A percentile compares a stretch with the other conserved stretches of the same genome.
Conservation (phyloP, 2,888 invertebrate species). For the Podabrus alpinus region DNA sequence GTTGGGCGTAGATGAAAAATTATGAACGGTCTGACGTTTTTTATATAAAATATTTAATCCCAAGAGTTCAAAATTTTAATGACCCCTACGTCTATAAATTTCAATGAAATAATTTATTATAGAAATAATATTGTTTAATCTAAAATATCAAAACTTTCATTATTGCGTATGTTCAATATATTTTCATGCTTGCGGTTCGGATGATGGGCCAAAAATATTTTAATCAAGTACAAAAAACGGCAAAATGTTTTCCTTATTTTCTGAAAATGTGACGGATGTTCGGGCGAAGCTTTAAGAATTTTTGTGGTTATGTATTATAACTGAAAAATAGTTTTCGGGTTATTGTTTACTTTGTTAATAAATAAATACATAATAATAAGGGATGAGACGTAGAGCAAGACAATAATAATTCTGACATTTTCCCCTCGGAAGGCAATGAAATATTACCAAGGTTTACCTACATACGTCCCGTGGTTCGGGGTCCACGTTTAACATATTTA, state of each 20-base stretch:
- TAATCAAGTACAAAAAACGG: background rate
- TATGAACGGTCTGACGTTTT: background rate
- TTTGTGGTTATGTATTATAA: no score
- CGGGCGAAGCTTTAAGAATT: no score
- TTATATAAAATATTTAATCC: background rate
- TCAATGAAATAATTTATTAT: background rate
- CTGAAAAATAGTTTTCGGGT: no score
- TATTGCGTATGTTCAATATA: background rate
- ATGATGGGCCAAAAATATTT: background rate
- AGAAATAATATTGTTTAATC: background rate
- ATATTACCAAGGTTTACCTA: no score
- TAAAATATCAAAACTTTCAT: background rate
- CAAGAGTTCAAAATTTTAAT: background rate
- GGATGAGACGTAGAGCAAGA: no score
- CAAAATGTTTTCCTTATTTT: background rate
- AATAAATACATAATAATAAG: no score
- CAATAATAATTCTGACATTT: no score
- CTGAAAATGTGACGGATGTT: no score
- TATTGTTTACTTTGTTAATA: no score
- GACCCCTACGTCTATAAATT: background rate
- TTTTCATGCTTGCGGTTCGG: background rate
- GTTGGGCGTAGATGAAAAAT: background rate
- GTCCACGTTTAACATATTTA: no score
- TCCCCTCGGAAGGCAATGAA: no score
- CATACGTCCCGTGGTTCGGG: no score